Conservation (phyloP, 2,888 invertebrate genomes). For the Apotomis capreana region DNA sequence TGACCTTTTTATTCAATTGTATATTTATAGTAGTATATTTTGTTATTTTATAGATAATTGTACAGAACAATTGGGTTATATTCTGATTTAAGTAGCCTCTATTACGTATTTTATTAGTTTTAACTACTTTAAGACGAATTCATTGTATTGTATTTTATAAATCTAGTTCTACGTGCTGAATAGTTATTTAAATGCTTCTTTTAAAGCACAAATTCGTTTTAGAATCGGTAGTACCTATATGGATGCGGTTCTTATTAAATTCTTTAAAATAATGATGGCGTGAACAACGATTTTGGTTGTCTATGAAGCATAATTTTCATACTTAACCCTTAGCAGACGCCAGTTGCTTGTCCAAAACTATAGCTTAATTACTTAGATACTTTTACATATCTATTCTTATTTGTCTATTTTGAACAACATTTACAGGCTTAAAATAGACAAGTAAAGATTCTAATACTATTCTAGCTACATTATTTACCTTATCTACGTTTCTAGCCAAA, state of each 20-base stretch:
- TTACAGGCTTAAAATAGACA: conserved; percentile 59
- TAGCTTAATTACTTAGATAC: not conserved
- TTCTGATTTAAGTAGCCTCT: no score
- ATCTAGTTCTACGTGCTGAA: not conserved
- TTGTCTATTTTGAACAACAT: conserved; percentile 61
- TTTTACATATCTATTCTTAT: conserved; percentile 46
- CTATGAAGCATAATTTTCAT: no score
- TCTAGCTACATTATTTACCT: conserved; percentile 13
- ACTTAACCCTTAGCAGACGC: not conserved
- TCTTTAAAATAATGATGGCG: no score
- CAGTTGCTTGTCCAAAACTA: not conserved
- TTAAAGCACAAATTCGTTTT: not conserved
- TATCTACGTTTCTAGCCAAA: not conserved
- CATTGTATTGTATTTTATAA: not conserved
- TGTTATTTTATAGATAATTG: no score
- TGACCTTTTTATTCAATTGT: no score
- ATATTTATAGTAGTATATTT: no score
- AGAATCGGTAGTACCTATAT: no score
- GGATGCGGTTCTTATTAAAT: no score
- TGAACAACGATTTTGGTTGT: no score
- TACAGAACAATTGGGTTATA: no score
- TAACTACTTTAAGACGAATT: no score
- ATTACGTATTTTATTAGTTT: no score
- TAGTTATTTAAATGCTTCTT: not conserved
- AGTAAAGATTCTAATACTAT: conserved; percentile 47